These are phyloP conservation scores for Rhynchomys soricoides DNA, from an alignment of 2,113 vertebrate species.

Conservation along the genomic window DNA sequence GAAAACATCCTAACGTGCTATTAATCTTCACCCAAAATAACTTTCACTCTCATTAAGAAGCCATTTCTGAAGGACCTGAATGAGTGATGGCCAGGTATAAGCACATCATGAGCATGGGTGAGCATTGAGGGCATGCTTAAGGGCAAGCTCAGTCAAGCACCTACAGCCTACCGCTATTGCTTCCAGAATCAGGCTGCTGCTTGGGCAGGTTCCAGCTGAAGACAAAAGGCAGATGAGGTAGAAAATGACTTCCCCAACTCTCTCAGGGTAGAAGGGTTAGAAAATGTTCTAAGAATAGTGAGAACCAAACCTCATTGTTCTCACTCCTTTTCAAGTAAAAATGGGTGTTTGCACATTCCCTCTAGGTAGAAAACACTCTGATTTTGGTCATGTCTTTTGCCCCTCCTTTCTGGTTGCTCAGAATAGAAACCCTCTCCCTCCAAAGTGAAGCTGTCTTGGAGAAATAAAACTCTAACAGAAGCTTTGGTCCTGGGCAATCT, in stretches of 20 bases:
- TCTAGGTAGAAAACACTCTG: slow-evolving; percentile 5
- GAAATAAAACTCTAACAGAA: not conserved
- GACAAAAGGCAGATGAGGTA: not conserved
- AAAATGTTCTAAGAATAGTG: not conserved
- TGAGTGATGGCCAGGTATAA: not conserved
- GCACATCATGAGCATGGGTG: not conserved
- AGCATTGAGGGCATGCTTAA: fast-evolving
- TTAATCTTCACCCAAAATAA: slow-evolving; percentile 29
- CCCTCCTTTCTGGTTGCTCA: not conserved
- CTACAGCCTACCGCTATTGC: not conserved
- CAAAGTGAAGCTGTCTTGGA: not conserved
- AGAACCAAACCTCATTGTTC: not conserved
- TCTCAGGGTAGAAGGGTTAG: not conserved
- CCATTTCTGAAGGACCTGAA: not conserved
- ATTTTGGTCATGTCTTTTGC: not conserved
- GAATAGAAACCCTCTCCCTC: not conserved
- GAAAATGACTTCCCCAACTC: not conserved
- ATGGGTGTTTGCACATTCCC: not conserved
- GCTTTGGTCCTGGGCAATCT: slow-evolving; percentile 11
- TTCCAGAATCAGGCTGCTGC: not conserved
- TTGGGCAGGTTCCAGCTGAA: not conserved
- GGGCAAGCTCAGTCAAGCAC: not conserved
- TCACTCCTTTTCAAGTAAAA: not conserved
- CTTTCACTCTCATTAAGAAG: slow-evolving; percentile 57
- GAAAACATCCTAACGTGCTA: slow-evolving; percentile 43